Percentiles rank a stretch among this genome's conserved stretches.
Conservation (phyloP, 2,888 invertebrate species). For the Euzophera pinguis region DNA sequence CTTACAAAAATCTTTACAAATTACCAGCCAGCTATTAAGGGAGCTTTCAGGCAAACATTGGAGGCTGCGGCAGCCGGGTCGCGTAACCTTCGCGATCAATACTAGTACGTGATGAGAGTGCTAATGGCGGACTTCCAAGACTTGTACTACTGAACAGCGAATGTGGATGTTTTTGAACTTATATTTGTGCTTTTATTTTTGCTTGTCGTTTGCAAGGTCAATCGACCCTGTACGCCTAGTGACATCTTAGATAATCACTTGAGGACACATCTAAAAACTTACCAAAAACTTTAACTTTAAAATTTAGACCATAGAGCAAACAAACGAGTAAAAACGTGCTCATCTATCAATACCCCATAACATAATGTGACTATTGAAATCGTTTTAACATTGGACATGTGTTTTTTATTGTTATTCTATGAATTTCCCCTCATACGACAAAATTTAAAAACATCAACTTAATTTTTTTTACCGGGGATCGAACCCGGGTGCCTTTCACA, state of each 20-base stretch:
- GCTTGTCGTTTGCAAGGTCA: too few relatives aligned
- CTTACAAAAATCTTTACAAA: background rate
- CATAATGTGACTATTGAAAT: too few relatives aligned
- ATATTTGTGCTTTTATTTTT: background rate
- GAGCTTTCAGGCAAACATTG: background rate
- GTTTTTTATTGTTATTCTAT: too few relatives aligned
- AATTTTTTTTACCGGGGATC: conserved; percentile 88
- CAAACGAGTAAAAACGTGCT: too few relatives aligned
- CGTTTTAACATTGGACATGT: too few relatives aligned
- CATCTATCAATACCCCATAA: too few relatives aligned
- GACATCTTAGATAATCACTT: too few relatives aligned
- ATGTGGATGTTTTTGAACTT: background rate
- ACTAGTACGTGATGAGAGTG: conserved; percentile 30
- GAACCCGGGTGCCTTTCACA: conserved; percentile 99
- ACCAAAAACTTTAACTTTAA: too few relatives aligned
- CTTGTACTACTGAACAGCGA: background rate
- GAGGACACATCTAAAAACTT: too few relatives aligned
- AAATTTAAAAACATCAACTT: too few relatives aligned
- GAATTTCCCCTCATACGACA: background rate
- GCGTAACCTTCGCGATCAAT: conserved; percentile 28
- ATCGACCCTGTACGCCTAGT: too few relatives aligned
- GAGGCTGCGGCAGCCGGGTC: background rate
- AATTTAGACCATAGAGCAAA: too few relatives aligned
- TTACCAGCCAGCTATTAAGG: background rate
- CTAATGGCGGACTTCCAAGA: conserved; percentile 17